These are phyloP conservation scores for Stenolophus ochropezus DNA, from an alignment of 2,888 invertebrate genomes.

Conservation along the genomic window DNA sequence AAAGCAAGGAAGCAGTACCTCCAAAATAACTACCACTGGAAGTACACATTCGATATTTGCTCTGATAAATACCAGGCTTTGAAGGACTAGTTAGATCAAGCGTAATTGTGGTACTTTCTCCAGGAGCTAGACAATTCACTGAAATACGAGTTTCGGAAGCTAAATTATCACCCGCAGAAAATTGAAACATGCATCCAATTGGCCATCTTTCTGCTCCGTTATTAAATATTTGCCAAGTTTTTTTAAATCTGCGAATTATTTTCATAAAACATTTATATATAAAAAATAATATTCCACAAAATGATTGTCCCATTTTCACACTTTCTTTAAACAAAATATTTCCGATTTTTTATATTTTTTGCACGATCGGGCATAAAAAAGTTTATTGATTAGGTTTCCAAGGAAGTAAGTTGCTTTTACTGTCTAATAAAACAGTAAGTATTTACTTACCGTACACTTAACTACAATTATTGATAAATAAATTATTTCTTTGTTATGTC, in stretches of 20 bases:
- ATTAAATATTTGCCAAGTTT: constrained; percentile 93
- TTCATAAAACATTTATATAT: neutral
- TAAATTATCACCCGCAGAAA: constrained; percentile 82
- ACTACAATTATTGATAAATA: too few relatives aligned
- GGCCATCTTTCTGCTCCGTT: constrained; percentile 93
- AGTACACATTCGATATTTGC: constrained; percentile 93
- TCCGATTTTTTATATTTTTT: too few relatives aligned
- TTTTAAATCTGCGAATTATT: constrained; percentile 80
- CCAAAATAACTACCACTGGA: constrained; percentile 93
- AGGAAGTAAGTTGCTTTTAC: too few relatives aligned
- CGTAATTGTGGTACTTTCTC: constrained; percentile 84
- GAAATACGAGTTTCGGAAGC: constrained; percentile 76
- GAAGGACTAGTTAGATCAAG: constrained; percentile 88
- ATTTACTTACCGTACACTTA: too few relatives aligned
- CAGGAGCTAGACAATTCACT: constrained; percentile 84
- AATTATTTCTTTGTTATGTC: too few relatives aligned
- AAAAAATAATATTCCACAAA: neutral
- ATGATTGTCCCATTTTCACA: too few relatives aligned
- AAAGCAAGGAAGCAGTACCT: constrained; percentile 76
- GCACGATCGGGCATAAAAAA: too few relatives aligned
- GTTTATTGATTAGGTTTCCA: too few relatives aligned
- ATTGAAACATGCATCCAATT: constrained; percentile 84
- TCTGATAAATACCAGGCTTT: constrained; percentile 84
- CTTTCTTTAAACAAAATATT: too few relatives aligned
- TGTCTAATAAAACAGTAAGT: too few relatives aligned